Conservation (phyloP, 2,797 vertebrate species). For the Columba guinea region DNA sequence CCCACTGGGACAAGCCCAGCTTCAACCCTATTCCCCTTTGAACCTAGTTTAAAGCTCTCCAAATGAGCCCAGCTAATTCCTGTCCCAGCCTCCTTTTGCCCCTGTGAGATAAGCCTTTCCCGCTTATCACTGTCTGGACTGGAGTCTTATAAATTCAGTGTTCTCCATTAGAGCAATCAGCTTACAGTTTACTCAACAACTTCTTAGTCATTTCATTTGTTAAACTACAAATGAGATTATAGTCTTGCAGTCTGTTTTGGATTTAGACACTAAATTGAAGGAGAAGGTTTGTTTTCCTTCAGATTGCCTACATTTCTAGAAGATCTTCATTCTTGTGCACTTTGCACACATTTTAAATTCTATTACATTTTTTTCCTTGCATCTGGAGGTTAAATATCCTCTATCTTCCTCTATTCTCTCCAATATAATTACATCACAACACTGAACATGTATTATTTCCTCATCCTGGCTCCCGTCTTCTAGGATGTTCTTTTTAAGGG, state of each 20-base stretch:
- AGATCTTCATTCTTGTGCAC: background rate
- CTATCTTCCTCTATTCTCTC: background rate
- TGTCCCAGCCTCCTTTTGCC: too few relatives aligned
- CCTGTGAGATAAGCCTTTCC: too few relatives aligned
- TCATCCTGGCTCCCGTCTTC: background rate
- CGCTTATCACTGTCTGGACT: too few relatives aligned
- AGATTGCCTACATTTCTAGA: background rate
- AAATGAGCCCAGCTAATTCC: too few relatives aligned
- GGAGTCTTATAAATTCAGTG: too few relatives aligned
- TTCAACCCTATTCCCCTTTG: too few relatives aligned
- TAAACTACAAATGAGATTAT: background rate
- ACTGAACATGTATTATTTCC: background rate
- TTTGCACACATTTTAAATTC: background rate
- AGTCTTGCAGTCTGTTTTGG: background rate
- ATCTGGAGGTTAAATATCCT: background rate
- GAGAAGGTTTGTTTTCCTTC: background rate
- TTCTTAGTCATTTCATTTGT: background rate
- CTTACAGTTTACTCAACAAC: background rate
- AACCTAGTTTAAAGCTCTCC: too few relatives aligned
- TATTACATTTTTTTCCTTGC: background rate
- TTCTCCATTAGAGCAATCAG: background rate
- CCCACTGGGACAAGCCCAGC: too few relatives aligned
- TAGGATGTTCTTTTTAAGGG: background rate
- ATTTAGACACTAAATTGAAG: background rate
- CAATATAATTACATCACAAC: background rate